phyloP scores from a whole-genome alignment of 2,113 vertebrate species.

The Salminus brasiliensis region DNA sequence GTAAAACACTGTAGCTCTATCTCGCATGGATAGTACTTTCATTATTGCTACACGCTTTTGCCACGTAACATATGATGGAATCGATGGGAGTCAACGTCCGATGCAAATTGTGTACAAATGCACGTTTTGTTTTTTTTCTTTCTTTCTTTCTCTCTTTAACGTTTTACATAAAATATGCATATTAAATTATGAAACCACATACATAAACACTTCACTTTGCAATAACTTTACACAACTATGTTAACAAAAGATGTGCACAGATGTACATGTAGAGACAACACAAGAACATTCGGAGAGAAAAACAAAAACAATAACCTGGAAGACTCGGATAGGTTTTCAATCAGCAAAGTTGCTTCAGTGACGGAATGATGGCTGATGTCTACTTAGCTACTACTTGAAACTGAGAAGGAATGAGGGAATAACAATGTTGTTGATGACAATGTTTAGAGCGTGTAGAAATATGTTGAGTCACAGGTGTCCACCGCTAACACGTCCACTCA shows the following conservation, averaged over 20 bases:
- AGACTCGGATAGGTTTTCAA: conserved; percentile 36
- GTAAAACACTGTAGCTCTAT: conserved; percentile 49
- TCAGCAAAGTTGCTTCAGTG: not conserved
- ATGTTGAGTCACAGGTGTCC: not conserved
- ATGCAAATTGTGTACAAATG: conserved; percentile 38
- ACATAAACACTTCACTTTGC: conserved; percentile 53
- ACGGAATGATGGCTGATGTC: not conserved
- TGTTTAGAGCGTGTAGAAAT: not conserved
- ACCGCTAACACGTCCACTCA: conserved; percentile 25
- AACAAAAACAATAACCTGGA: conserved; percentile 14
- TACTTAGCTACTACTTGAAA: conserved; percentile 45
- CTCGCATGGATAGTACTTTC: conserved; percentile 33
- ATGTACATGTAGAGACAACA: conserved; percentile 45
- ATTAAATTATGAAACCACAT: conserved; percentile 53
- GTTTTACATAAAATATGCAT: conserved; percentile 48
- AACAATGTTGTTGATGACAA: not conserved
- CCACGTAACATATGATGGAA: conserved; percentile 41
- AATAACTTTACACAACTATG: conserved; percentile 55
- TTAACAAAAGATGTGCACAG: conserved; percentile 42
- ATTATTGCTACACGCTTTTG: conserved; percentile 48
- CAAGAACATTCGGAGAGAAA: conserved; percentile 37
- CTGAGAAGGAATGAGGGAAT: conserved; percentile 8
- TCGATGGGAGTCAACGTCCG: conserved; percentile 10
- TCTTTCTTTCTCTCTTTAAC: not conserved
- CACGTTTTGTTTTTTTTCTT: not conserved